phyloP scores from a whole-genome alignment of 2,113 vertebrate genomes.

The Nycticebus coucang region DNA sequence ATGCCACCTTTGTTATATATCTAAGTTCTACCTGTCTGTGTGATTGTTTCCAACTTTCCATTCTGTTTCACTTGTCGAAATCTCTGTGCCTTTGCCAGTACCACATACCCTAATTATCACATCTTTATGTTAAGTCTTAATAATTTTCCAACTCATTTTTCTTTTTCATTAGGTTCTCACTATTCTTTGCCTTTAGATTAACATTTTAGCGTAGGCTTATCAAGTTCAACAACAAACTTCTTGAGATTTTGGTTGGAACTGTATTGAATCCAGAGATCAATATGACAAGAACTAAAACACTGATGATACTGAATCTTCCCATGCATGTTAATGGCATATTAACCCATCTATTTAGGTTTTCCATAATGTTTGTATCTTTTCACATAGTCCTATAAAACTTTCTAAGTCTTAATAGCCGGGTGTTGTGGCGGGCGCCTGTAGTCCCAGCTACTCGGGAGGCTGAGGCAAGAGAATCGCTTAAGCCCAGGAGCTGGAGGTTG shows the following conservation, averaged over 20 bases:
- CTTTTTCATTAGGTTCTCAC: not conserved
- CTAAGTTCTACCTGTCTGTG: not conserved
- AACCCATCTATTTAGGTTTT: not conserved
- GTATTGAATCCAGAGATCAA: not conserved
- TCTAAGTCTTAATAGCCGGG: not conserved
- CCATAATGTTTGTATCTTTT: not conserved
- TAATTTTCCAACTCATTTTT: not conserved
- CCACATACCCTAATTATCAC: not conserved
- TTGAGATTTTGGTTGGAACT: not conserved
- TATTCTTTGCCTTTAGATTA: not conserved
- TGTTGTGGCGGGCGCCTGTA: too few relatives aligned
- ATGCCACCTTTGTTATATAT: not conserved
- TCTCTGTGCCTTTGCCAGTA: not conserved
- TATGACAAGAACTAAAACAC: not conserved
- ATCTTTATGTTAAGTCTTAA: not conserved
- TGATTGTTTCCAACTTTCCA: not conserved
- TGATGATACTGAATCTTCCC: not conserved
- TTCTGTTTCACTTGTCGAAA: not conserved
- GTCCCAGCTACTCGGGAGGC: too few relatives aligned
- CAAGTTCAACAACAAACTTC: not conserved
- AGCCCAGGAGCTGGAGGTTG: too few relatives aligned
- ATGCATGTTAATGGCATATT: not conserved
- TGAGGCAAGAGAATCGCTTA: too few relatives aligned
- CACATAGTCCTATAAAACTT: not conserved
- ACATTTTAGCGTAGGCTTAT: not conserved